Conservation (phyloP, 2,113 vertebrate genomes). For the Sinocyclocheilus grahami region DNA sequence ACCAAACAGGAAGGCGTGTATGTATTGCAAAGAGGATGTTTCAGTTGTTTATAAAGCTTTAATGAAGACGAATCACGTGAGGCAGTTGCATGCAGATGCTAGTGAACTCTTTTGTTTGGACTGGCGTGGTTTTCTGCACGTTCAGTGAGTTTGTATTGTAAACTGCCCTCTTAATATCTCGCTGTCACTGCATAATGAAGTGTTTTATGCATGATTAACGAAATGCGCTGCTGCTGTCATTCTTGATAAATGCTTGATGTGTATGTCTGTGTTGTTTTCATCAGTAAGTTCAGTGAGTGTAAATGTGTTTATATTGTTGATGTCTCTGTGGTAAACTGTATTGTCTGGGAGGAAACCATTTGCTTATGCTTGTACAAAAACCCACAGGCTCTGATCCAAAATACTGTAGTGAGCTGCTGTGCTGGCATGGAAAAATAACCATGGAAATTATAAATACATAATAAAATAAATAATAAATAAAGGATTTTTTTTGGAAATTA, state of each 20-base stretch:
- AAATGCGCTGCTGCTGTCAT: neutral
- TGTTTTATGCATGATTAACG: neutral
- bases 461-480: neutral
- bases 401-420: neutral
- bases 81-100: neutral
- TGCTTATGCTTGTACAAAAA: neutral
- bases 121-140: neutral
- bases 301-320: conserved; percentile 8
- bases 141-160: neutral
- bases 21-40: neutral
- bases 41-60: conserved; percentile 10
- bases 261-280: neutral
- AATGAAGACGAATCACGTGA: conserved; percentile 15
- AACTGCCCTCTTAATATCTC: conserved; percentile 9
- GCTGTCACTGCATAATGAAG: neutral
- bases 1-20: neutral
- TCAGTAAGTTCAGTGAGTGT: neutral
- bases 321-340: neutral
- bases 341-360: neutral
- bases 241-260: conserved; percentile 9
- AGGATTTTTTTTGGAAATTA: too few relatives aligned
- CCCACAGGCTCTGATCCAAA: neutral
- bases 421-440: neutral
- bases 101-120: conserved; percentile 42
- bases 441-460: neutral